Conservation (phyloP, 2,113 vertebrate species). For the Urocynchramus pylzowi region DNA sequence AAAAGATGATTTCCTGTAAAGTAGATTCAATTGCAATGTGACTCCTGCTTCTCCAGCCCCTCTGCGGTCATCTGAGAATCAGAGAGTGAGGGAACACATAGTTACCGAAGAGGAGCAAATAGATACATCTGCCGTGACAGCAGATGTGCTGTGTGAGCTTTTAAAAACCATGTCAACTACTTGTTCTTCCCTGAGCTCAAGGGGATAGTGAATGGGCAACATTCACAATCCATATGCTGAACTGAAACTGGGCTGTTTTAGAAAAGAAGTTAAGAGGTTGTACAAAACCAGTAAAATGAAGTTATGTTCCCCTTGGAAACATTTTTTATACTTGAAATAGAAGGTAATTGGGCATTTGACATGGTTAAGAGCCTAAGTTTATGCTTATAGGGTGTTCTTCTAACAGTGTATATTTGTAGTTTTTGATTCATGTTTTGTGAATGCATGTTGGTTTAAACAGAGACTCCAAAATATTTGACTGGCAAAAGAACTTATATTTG, state of each 20-base stretch:
- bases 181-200: not conserved
- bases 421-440: not conserved
- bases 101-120: not conserved
- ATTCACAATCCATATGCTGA: not conserved
- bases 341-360: not conserved
- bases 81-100: not conserved
- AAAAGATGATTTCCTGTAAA: not conserved
- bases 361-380: not conserved
- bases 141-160: not conserved
- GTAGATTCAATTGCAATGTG: not conserved
- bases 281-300: not conserved
- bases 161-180: not conserved
- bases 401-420: not conserved
- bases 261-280: not conserved
- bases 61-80: not conserved
- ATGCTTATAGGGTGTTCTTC: not conserved
- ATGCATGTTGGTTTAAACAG: not conserved
- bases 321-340: not conserved
- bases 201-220: not conserved
- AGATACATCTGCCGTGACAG: not conserved
- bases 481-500: not conserved
- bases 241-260: not conserved
- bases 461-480: not conserved
- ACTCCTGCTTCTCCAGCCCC: not conserved
- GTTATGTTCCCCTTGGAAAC: not conserved